Evolutionary conservation across 2,797 vertebrate genomes (phyloP).

Genomic region (Paratrypauchen microcephalus): DNA sequence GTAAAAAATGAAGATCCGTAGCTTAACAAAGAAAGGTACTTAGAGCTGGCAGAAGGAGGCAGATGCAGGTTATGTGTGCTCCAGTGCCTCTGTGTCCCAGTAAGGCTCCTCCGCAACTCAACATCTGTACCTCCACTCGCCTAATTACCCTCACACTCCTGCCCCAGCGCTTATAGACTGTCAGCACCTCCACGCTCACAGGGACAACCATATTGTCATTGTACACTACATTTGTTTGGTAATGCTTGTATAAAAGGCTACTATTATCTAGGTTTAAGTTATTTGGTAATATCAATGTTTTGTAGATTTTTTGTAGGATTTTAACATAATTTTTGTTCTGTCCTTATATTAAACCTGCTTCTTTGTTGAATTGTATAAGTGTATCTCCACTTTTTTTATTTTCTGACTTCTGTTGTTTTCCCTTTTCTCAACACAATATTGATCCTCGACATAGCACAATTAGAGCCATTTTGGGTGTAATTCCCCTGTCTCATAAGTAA

Average conservation of each 20-base stretch:
- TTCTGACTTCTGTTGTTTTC: conserved; percentile 54
- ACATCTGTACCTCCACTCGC: conserved; percentile 86
- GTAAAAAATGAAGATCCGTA: conserved; percentile 98
- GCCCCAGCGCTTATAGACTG: conserved; percentile 80
- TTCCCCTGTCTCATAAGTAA: conserved; percentile 75
- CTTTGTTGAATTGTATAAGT: conserved; percentile 11
- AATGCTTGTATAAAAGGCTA: background rate
- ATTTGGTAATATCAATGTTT: background rate
- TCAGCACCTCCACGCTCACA: conserved; percentile 71
- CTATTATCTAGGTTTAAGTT: background rate
- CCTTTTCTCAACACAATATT: conserved; percentile 62
- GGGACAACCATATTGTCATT: conserved; percentile 22
- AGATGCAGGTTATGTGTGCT: conserved; percentile 89
- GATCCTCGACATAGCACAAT: conserved; percentile 73
- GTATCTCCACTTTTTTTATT: conserved; percentile 33
- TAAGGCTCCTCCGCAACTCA: conserved; percentile 82
- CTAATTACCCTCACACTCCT: conserved; percentile 86
- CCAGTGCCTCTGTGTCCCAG: conserved; percentile 76
- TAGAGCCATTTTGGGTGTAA: conserved; percentile 75
- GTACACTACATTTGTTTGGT: conserved; percentile 1
- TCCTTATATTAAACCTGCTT: background rate
- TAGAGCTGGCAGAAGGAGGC: conserved; percentile 86
- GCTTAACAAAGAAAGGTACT: conserved; percentile 91
- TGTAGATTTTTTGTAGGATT: conserved; percentile 1
- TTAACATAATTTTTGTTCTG: background rate